Evolutionary conservation across 2,888 invertebrate genomes (phyloP), one percentile per base, ranked within the genome.

Genomic region (Anticlea derivata): DNA sequence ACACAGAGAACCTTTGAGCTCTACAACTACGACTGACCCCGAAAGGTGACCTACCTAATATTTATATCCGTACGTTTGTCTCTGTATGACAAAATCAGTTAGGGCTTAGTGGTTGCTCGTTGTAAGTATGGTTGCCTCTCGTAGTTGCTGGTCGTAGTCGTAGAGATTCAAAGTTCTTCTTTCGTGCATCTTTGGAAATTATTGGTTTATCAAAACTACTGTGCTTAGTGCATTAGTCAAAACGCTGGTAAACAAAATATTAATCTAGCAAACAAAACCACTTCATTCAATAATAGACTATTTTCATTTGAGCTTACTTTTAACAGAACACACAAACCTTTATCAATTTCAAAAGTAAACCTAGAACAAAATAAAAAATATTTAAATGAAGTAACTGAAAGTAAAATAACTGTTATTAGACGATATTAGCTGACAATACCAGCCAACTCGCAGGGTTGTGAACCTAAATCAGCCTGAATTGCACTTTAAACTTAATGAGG

Each of bases 341-440:
- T 75, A 72, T 73, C 62, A 55, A 55, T 60, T 70, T 80, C 78
- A 88, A 83, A 89, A 86, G 73, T 89, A 89, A 83, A 88, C 81
- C 88, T 88, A 88, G 79, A 89, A 88, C 80, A 87, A 86, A 82
- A 72, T 57, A 69, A 72, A 72, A 63, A 41, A n/a, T n/a, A n/a
- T n/a, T n/a, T 52, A 40, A 55, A 56, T 63, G 51, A 61, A 63
- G 30, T 37, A 47, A 54, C 50, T 30, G 24, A n/a, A 58, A 57
- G 27, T 34, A 46, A 48, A 44, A 43, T 49, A 45, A 45, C 24
- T 27, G 20, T 38, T 11, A 11, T 31, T 26, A 30, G 17, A 8
- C 2, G 17, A 13, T 35, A 40, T 30, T 30, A 35, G 24, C 30
- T 49, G 20, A 22, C 23, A 35, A 24, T n/a, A 30, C 30, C 41